Conservation (phyloP, 1,140 invertebrate species). For the Caerostris extrusa region DNA sequence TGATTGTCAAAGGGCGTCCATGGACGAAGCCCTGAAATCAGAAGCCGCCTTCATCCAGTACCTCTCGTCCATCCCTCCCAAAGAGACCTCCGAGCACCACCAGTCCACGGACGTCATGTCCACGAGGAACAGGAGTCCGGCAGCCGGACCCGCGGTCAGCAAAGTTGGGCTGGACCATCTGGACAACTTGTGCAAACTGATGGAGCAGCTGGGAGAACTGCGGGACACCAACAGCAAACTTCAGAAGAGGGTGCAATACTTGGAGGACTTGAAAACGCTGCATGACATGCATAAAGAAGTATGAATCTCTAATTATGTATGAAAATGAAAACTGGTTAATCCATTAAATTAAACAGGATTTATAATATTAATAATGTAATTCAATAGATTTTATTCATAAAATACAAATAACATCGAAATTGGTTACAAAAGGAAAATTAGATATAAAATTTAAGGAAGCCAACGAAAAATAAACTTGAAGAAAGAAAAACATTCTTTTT, state of each 20-base stretch:
- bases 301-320: not conserved
- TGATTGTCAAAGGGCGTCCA: constrained; percentile 15
- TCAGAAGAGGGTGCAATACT: constrained; percentile 86
- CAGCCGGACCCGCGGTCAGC: constrained; percentile 40
- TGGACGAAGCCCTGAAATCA: constrained; percentile 73
- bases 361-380: not conserved
- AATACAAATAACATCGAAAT: not conserved
- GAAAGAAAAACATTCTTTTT: too few species aligned
- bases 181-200: constrained; percentile 87
- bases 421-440: too few species aligned
- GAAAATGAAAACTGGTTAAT: not conserved
- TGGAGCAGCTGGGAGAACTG: constrained; percentile 88
- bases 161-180: constrained; percentile 87
- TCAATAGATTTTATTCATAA: not conserved
- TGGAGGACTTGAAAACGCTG: constrained; percentile 87
- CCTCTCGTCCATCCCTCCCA: constrained; percentile 59
- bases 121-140: not conserved
- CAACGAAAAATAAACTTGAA: too few species aligned
- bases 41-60: constrained; percentile 75
- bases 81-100: constrained; percentile 48
- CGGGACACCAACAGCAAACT: constrained; percentile 87
- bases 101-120: constrained; percentile 46
- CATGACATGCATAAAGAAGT: constrained; percentile 83
- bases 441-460: too few species aligned
- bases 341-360: not conserved